Evolutionary conservation across 2,888 invertebrate species (phyloP), one percentile per base, ranked within the genome.

Genomic region (Tyria jacobaeae): DNA sequence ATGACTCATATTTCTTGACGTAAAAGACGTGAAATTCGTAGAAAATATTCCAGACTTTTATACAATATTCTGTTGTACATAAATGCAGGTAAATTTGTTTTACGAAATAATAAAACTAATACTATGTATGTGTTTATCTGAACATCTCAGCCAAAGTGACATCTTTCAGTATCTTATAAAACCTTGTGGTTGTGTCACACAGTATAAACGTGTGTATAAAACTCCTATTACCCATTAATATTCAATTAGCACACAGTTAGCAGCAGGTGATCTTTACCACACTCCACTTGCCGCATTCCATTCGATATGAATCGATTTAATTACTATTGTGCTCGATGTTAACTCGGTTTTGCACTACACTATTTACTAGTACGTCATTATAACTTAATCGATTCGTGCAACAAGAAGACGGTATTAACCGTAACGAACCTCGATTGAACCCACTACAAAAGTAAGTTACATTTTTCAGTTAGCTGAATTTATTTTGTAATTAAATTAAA

Each of bases 261-360:
- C 66, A 61, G 66, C 81, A 85, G 79, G 79, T 86, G 85, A 85
- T 87, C 84, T 86, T 82, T 82, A 79, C 79, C 79, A 68, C 82
- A 84, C 82, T 82, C 84, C 75, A 85, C 77, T 84, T 82, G 76
- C 70, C 71, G 75, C 88, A 87, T 88, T 84, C 86, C 83, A 67
- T 41, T 37, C 59, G 70, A 76, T 78, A 78, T 77, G 73, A 78
- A 72, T 81, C 71, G 73, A 75, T 67, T 76, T 78, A 78, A 82
- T 78, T 71, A 74, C 68, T 59, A 66, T 68, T 76, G 73, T 78
- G 54, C 63, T 75, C 66, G 60, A 61, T 75, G 62, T 60, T 66
- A 57, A 65, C 69, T 78, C 48, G 73, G 68, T 79, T 70, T 71
- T 74, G 66, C 41, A 27, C 66, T 63, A 60, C 60, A 73, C 61